Conservation (phyloP, 2,888 invertebrate species). For the Napeogenes sylphis region DNA sequence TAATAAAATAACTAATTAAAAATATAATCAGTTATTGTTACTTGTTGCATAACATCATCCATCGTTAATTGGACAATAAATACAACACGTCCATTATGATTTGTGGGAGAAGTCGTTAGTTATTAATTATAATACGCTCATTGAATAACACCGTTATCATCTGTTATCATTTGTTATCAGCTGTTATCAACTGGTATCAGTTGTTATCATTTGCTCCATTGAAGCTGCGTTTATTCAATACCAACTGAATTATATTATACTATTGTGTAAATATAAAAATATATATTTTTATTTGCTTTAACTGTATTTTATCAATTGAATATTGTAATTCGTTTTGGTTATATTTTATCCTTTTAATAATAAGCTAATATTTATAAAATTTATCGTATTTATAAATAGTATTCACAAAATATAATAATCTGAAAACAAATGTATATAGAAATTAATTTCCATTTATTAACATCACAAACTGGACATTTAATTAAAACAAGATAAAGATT, state of each 20-base stretch:
- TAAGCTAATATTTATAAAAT: no score
- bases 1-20: neutral
- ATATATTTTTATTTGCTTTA: neutral
- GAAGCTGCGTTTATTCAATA: conserved; percentile 13
- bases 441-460: conserved; percentile 33
- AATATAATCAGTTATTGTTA: conserved; percentile 27
- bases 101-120: conserved; percentile 50
- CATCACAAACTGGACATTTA: conserved; percentile 38
- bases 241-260: neutral
- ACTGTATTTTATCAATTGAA: no score
- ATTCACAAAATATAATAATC: no score
- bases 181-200: conserved; percentile 9
- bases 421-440: conserved; percentile 6
- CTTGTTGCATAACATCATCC: conserved; percentile 35
- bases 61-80: conserved; percentile 60
- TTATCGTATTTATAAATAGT: no score
- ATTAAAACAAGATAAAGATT: conserved; percentile 37
- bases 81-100: conserved; percentile 47
- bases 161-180: conserved; percentile 32
- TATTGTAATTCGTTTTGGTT: no score
- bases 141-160: conserved; percentile 56
- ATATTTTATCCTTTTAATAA: no score
- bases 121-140: conserved; percentile 63
- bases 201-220: conserved; percentile 11
- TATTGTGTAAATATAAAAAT: neutral